Base-by-base conservation (phyloP, 2,797 vertebrate genomes). In the Microctenopoma lineatum region DNA sequence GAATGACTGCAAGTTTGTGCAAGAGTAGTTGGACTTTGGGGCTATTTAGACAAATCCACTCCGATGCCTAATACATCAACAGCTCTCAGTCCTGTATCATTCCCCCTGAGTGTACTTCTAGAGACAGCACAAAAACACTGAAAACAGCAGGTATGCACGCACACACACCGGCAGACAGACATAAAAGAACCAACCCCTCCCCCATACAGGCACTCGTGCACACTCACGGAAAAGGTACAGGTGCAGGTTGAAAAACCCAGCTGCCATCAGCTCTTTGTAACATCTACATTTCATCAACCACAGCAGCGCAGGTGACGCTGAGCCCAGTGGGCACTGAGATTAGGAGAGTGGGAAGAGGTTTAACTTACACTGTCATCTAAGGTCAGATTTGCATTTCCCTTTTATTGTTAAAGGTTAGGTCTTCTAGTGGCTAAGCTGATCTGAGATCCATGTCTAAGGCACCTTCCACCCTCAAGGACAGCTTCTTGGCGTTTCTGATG, bases 401-500 rank as follows among this genome's bases (percentile, higher is more conserved):
- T 92, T 90, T 76, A 81, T 85, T 87, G 86, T 86, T 87, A 92
- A 92, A 92, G 91, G 91, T 92, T 90, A 91, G 73, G 62, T 59
- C 76, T 87, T 88, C 71, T 67, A 71, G 76, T 51, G 77, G 85
- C 70, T 89, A 87, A 88, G 89, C 88, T 83, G 85, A 91, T 89
- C 83, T 78, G 65, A 88, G 87, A 90, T 91, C 83, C 87, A 77
- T 82, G 76, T 64, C 74, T 48, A n/a, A 84, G 78, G 64, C 72
- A 76, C 52, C 76, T 76, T 81, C 64, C 70, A 46, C 75, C 71
- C 73, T 68, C 39, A 71, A 80, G 74, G 56, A 72, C 5, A 7
- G 65, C 59, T 68, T 42, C 59, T 34, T 7, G 38, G 73, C 54
- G 75, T 56, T 51, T 64, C 76, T 69, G 65, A 67, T 62, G 70